phyloP scores from a whole-genome alignment of 2,888 invertebrate species.

The Metellina segmentata region DNA sequence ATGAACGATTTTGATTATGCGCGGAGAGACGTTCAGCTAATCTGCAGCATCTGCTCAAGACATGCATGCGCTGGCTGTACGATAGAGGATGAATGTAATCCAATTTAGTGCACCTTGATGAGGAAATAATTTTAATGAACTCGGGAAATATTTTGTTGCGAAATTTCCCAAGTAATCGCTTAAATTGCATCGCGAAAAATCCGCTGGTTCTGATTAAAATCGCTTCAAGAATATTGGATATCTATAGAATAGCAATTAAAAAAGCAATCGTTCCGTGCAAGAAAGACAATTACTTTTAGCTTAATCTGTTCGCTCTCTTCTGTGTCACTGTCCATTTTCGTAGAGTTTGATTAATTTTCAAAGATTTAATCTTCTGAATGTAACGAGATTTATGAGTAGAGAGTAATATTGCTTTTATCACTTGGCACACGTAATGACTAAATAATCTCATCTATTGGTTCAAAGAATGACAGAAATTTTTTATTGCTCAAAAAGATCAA shows the following conservation, averaged over 20 bases:
- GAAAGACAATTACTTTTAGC: neutral
- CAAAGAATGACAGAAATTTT: too few relatives aligned
- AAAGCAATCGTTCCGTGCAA: neutral
- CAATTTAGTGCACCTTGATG: neutral
- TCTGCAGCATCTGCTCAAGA: neutral
- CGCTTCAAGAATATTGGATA: neutral
- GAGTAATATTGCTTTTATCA: too few relatives aligned
- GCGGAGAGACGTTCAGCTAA: neutral
- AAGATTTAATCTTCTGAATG: too few relatives aligned
- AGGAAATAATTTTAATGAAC: neutral
- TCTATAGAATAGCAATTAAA: neutral
- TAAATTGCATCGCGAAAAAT: neutral
- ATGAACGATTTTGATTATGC: conserved; percentile 62
- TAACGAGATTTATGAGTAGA: too few relatives aligned
- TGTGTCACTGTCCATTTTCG: too few relatives aligned
- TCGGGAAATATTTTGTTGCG: neutral
- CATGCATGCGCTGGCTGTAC: too few relatives aligned
- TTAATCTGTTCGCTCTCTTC: too few relatives aligned
- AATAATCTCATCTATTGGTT: too few relatives aligned
- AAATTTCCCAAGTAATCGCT: neutral
- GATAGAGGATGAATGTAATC: neutral
- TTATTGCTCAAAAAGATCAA: too few relatives aligned
- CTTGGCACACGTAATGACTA: too few relatives aligned
- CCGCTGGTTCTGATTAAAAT: neutral
- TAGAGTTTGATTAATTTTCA: too few relatives aligned